Evolutionary conservation across 92 coral and sea anemone genomes (phyloP).

Genomic region (Palythoa grandiflora): DNA sequence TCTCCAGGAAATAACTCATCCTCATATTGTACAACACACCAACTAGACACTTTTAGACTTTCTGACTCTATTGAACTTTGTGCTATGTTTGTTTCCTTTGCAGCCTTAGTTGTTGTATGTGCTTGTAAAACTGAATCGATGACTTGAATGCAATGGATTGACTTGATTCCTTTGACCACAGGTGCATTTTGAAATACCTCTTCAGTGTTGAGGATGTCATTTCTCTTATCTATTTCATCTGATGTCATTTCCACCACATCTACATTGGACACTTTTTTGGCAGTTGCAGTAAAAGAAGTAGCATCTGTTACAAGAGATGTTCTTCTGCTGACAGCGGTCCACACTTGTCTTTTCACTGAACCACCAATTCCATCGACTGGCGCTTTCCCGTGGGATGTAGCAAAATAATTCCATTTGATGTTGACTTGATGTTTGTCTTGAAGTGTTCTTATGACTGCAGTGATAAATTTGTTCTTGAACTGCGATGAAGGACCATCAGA

Average conservation of each 20-base stretch:
- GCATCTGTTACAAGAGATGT: constrained; percentile 50
- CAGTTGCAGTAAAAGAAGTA: constrained; percentile 36
- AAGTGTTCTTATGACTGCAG: constrained; percentile 51
- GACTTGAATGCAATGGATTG: too few species aligned
- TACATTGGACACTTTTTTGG: constrained; percentile 48
- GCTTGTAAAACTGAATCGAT: too few species aligned
- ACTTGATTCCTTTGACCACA: too few species aligned
- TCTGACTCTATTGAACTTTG: too few species aligned
- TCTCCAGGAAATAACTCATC: too few species aligned
- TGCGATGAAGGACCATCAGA: constrained; percentile 68
- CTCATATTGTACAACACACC: too few species aligned
- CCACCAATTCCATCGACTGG: constrained; percentile 59
- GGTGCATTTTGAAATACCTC: constrained; percentile 35
- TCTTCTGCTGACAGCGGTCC: constrained; percentile 51
- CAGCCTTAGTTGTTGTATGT: too few species aligned
- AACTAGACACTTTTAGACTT: too few species aligned
- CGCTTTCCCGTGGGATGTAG: constrained; percentile 62
- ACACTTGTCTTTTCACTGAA: constrained; percentile 60
- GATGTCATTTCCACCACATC: constrained; percentile 52
- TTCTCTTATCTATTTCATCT: constrained; percentile 26
- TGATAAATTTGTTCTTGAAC: constrained; percentile 63
- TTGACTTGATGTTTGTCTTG: constrained; percentile 54
- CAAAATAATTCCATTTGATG: constrained; percentile 55
- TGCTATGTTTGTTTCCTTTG: too few species aligned
- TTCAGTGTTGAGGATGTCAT: constrained; percentile 11